Evolutionary conservation across 2,113 vertebrate genomes (phyloP), one percentile per base, ranked within the genome.

Genomic region (Corythornis madagascariensis): DNA sequence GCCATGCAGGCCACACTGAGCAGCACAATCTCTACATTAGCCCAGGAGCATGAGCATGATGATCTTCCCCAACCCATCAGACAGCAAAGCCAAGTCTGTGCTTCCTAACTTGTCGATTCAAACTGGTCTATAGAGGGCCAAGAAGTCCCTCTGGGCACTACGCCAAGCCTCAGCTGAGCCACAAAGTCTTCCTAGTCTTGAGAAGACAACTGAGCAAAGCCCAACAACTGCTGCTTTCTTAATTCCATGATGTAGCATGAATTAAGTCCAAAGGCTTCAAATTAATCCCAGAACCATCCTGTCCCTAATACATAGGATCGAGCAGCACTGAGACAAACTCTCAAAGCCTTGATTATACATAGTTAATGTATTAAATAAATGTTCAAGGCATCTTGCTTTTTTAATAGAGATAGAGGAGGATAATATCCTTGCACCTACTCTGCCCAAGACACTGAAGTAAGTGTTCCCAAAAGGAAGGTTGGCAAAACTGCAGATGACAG

Each of bases 31-130:
- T 29, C 78, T 53, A 29, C 38, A 7, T 21, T 40, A 1, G 0
- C 13, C 3, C 35, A 59, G 47, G 16, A 78, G 21, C 15, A 31
- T 1, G 4, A 40, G 64, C 2, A 1, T 5, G 1, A 60, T 45
- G 33, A 56, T 31, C 69, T 66, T 63, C 42, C 50, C 33, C 38
- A 80, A 16, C 45, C 42, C 8, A 12, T 8, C 40, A 12, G 35
- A 17, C 31, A 88, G 59, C 71, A 86, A 78, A 86, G 48, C 56
- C 86, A 85, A 77, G 11, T 2, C 3, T 22, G 48, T 45, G 31
- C 13, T 52, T 29, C 21, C 28, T 25, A 71, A 55, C 29, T 70
- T 59, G 29, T 47, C 7, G 3, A 81, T 19, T 55, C 7, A 3
- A 57, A 43, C 5, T 12, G 25, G 12, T 16, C 33, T 55, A 35